Conservation (phyloP, 2,888 invertebrate species). For the Phlogophora meticulosa region DNA sequence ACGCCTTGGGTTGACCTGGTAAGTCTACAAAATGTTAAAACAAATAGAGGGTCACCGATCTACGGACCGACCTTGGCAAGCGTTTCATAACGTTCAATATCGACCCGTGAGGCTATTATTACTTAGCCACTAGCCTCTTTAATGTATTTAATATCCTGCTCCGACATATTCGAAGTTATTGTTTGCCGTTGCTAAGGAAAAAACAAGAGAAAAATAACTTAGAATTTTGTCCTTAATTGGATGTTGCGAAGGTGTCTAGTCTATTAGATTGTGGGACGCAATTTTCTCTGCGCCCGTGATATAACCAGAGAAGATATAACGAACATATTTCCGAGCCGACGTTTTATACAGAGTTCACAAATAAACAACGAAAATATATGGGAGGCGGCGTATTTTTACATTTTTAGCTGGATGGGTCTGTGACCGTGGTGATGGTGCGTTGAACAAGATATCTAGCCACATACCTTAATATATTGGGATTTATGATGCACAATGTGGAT, state of each 20-base stretch:
- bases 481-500: too few relatives aligned
- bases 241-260: constrained; percentile 73
- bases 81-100: too few relatives aligned
- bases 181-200: constrained; percentile 48
- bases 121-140: too few relatives aligned
- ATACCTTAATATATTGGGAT: too few relatives aligned
- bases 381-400: constrained; percentile 32
- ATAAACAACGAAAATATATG: constrained; percentile 66
- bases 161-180: constrained; percentile 20
- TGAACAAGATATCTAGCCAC: constrained; percentile 13
- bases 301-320: constrained; percentile 68
- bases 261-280: constrained; percentile 76
- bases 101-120: too few relatives aligned
- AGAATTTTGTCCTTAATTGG: constrained; percentile 78
- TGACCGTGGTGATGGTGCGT: constrained; percentile 2
- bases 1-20: too few relatives aligned
- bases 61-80: too few relatives aligned
- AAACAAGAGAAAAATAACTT: constrained; percentile 71
- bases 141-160: constrained; percentile 21
- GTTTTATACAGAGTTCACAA: constrained; percentile 60
- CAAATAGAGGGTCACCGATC: too few relatives aligned
- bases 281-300: constrained; percentile 74
- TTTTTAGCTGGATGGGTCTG: constrained; percentile 33
- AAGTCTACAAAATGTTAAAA: too few relatives aligned
- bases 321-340: constrained; percentile 68